phyloP scores from a whole-genome alignment of 1,140 invertebrate species.

The Pachypeltis micranthus region DNA sequence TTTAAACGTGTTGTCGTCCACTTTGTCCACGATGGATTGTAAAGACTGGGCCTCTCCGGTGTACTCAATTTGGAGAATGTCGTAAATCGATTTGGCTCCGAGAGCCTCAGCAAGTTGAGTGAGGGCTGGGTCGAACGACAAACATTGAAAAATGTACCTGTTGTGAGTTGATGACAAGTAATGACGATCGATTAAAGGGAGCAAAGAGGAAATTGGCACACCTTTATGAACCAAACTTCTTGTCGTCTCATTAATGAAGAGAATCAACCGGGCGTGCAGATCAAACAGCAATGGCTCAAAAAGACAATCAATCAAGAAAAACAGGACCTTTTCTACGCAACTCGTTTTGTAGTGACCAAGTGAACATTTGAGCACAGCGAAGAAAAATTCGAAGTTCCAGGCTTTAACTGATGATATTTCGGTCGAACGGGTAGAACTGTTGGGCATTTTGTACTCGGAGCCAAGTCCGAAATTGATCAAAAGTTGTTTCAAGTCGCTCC shows the following conservation, averaged over 20 bases:
- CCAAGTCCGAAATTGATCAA: neutral
- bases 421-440: too few relatives aligned
- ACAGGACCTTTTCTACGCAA: neutral
- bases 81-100: neutral
- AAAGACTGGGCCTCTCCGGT: too few relatives aligned
- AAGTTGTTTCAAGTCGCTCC: neutral
- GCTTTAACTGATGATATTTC: neutral
- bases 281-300: neutral
- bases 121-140: neutral
- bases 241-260: neutral
- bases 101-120: neutral
- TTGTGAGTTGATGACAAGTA: neutral
- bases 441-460: neutral
- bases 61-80: neutral
- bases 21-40: too few relatives aligned
- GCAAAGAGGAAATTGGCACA: neutral
- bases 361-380: neutral
- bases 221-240: neutral
- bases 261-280: neutral
- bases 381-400: conserved; percentile 1
- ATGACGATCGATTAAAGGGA: neutral
- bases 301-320: neutral
- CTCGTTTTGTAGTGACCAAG: neutral
- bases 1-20: too few relatives aligned
- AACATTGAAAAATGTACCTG: neutral